A percentile compares a stretch with the other conserved stretches of the same genome.
These are phyloP conservation scores for Calliphora vicina DNA, from an alignment of 1,140 invertebrate genomes.

Conservation along the genomic window DNA sequence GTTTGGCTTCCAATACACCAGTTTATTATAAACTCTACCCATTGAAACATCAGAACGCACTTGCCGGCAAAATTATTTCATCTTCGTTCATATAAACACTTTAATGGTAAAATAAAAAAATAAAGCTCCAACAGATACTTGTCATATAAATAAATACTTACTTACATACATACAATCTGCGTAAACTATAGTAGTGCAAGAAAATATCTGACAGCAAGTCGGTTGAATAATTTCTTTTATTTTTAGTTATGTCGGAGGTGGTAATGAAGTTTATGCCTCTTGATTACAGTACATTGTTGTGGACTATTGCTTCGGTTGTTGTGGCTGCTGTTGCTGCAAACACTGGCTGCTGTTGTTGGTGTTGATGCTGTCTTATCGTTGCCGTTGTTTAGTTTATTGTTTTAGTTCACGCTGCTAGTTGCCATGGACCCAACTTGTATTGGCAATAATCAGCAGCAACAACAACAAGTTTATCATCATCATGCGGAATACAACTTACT, in stretches of 20 bases:
- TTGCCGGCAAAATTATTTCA: not conserved
- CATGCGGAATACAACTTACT: slow-evolving; percentile 21
- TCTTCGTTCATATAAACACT: not conserved
- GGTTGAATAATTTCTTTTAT: not conserved
- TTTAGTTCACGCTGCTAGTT: not conserved
- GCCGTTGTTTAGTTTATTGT: not conserved
- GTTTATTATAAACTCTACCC: not conserved
- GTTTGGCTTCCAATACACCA: not conserved
- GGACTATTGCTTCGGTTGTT: not conserved
- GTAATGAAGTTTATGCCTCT: not conserved
- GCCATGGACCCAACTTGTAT: slow-evolving; percentile 4
- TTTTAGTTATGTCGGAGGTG: slow-evolving; percentile 16
- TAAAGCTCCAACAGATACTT: no score
- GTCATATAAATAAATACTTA: no score
- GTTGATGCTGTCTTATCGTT: not conserved
- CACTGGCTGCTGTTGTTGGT: not conserved
- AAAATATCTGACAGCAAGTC: not conserved
- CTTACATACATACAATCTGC: no score
- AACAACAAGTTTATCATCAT: not conserved
- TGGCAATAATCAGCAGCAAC: not conserved
- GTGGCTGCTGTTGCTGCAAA: not conserved
- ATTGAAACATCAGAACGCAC: not conserved
- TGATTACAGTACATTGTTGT: not conserved
- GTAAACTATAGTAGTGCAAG: no score
- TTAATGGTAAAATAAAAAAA: no score